These are phyloP conservation scores for Scrobipalpa atriplicella DNA, from an alignment of 2,888 invertebrate species.

Conservation along the genomic window DNA sequence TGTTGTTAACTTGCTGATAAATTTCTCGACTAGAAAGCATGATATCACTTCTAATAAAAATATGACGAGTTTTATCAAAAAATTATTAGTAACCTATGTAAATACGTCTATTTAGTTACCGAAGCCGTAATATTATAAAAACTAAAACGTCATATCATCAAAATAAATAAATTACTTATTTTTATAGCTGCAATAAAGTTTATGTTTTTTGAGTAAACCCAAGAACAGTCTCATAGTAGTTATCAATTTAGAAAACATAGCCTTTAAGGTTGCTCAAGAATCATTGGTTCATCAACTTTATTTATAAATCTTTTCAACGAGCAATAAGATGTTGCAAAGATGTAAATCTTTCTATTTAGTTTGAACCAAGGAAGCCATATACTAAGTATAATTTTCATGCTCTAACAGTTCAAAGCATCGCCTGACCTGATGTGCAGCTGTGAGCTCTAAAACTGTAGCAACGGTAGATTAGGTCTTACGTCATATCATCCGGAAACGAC, in stretches of 20 bases:
- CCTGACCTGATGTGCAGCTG: constrained; percentile 6
- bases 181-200: background rate
- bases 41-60: too few species aligned
- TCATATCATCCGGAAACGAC: constrained; percentile 4
- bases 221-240: background rate
- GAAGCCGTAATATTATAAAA: background rate
- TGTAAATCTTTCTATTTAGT: too few species aligned
- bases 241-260: background rate
- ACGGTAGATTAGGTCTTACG: background rate
- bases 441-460: background rate
- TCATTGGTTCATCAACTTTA: too few species aligned
- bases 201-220: constrained; percentile 2
- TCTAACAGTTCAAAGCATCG: background rate
- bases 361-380: background rate
- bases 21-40: too few species aligned
- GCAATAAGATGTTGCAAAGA: too few species aligned
- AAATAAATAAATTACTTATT: background rate
- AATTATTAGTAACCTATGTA: too few species aligned
- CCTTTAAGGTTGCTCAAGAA: too few species aligned
- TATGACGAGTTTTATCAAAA: too few species aligned
- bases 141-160: background rate
- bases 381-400: background rate
- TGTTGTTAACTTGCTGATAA: too few species aligned
- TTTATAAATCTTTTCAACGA: too few species aligned
- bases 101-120: background rate